phyloP scores from a whole-genome alignment of 35 echinoderm and acorn worm species.

The Heliocidaris erythrogramma region DNA sequence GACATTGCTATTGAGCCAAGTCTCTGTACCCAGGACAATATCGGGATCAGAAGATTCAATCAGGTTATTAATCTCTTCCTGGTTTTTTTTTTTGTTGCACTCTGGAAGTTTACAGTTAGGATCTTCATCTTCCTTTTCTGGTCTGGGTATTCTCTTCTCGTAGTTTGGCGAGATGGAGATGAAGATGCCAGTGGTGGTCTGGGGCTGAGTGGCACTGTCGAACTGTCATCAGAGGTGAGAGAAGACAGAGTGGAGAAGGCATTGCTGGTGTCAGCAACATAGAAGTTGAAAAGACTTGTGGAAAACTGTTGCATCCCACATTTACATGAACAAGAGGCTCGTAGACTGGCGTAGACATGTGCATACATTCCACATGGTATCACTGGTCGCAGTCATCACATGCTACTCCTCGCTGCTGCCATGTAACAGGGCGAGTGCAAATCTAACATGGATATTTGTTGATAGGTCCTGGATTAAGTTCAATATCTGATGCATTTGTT shows the following conservation, averaged over 20 bases:
- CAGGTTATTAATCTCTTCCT: not conserved
- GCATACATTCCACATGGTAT: too few relatives aligned
- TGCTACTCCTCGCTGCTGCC: constrained; percentile 34
- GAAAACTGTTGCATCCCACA: too few relatives aligned
- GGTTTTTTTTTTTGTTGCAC: constrained; percentile 34
- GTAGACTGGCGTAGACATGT: too few relatives aligned
- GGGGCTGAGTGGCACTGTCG: not conserved
- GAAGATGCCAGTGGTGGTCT: not conserved
- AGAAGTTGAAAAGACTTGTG: too few relatives aligned
- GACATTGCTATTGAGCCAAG: constrained; percentile 45
- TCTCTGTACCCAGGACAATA: constrained; percentile 51
- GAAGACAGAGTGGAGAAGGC: not conserved
- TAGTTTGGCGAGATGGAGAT: not conserved
- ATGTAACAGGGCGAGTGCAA: constrained; percentile 49
- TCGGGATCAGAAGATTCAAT: constrained; percentile 34
- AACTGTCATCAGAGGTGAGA: not conserved
- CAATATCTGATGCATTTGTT: constrained; percentile 44
- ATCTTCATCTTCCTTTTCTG: constrained; percentile 18
- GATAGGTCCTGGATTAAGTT: constrained; percentile 55
- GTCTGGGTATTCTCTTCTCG: not conserved
- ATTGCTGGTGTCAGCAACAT: too few relatives aligned
- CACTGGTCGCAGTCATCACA: constrained; percentile 57
- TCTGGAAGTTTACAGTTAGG: constrained; percentile 49
- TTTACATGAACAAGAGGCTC: too few relatives aligned
- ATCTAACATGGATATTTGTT: constrained; percentile 65